These are phyloP conservation scores for Gracilinanus agilis DNA, from an alignment of 2,113 vertebrate species.

Conservation along the genomic window DNA sequence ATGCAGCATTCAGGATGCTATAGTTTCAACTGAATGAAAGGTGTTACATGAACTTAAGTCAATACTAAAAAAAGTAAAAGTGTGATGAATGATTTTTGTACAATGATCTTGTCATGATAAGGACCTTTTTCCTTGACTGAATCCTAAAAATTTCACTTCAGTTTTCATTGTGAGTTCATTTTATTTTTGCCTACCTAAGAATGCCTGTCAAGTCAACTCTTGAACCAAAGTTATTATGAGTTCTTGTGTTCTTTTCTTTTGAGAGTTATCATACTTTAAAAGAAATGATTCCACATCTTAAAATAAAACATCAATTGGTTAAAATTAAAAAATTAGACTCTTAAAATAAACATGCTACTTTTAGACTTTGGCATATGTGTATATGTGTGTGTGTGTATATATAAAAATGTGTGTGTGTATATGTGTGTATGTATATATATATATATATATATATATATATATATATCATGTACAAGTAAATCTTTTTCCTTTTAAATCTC, in stretches of 20 bases:
- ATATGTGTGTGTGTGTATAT: not conserved
- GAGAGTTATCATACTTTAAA: slow-evolving; percentile 35
- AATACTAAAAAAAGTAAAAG: slow-evolving; percentile 27
- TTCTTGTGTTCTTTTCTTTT: slow-evolving; percentile 53
- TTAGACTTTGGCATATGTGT: slow-evolving; percentile 13
- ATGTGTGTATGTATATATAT: not conserved
- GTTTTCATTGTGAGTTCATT: slow-evolving; percentile 43
- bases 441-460: not conserved
- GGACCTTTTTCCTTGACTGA: slow-evolving; percentile 18
- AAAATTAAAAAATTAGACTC: slow-evolving; percentile 38
- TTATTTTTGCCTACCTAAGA: slow-evolving; percentile 49
- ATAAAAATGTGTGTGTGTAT: slow-evolving; percentile 23
- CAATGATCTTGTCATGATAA: not conserved
- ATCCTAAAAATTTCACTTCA: slow-evolving; percentile 62
- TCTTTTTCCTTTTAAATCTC: slow-evolving; percentile 26
- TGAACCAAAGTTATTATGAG: not conserved
- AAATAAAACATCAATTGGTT: slow-evolving; percentile 47
- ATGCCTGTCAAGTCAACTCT: slow-evolving; percentile 54
- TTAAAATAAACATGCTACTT: slow-evolving; percentile 45
- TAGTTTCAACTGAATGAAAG: slow-evolving; percentile 31
- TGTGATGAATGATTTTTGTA: slow-evolving; percentile 38
- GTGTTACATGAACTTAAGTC: slow-evolving; percentile 34
- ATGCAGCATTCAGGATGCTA: not conserved
- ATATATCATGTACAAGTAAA: not conserved
- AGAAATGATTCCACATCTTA: slow-evolving; percentile 66